Base-by-base conservation (phyloP, 2,888 invertebrate genomes). In the Sipha maydis region DNA sequence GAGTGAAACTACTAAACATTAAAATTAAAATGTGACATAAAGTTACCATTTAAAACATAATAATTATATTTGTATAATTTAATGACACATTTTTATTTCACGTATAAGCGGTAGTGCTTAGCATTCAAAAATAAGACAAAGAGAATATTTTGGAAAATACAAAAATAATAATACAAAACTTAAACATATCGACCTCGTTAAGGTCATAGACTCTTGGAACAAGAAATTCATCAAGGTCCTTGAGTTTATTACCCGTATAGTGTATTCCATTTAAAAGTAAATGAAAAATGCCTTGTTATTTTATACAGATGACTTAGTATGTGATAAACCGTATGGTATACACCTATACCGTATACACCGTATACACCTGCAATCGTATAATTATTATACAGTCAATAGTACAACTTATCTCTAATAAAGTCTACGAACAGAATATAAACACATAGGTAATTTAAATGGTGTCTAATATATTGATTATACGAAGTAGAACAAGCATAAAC, bases 171-270 rank as follows among this genome's bases (percentile, higher is more conserved):
- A 75, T 76, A 67, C 25, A 28, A 77, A 67, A 61, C 67, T 85
- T 34, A 85, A 82, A 88, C 75, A n/a, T 75, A 75, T 75, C 82
- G 88, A 88, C 88, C 88, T 88, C 82, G 88, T 88, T 88, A 88
- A 88, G 88, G 88, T 88, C 88, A 88, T 82, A 88, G 88, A 88
- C 88, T 48, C 82, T 67, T 88, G 48, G 82, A 88, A 88, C 88
- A 48, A 82, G 82, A 88, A 88, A 88, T 75, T 56, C 61, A 88
- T 88, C 88, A 88, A 88, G 88, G 88, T 88, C 88, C 75, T 88
- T 48, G 61, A 75, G 88, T 88, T 88, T 88, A 48, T 88, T 88
- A 73, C 67, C 75, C 71, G 38, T n/a, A 25, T 77, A 34, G 34
- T 14, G 54, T 48, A 54, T 78, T 85, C 34, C 67, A 19, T 77